Base-by-base conservation (phyloP, 1,140 invertebrate species). In the Penaeus indicus region DNA sequence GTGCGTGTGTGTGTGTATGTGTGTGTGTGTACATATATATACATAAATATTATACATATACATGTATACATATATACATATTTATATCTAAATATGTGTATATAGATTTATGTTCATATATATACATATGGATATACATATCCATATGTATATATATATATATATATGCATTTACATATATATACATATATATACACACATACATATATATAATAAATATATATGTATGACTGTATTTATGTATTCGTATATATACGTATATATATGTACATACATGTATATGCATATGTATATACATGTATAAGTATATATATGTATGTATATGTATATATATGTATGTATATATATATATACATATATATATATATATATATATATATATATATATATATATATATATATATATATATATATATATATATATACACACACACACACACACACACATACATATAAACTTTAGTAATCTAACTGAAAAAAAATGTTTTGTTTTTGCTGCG, bases 161-260 rank as follows among this genome's bases (percentile, higher is more conserved):
- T 54, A 42, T 42, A 42, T 4, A 42, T 4, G 0, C 7, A 4
- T 42, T 0, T 42, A 42, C 5, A 42, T 7, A 8, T 42, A 4
- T 18, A 38, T 18, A 7, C 22, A 60, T 60, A 80, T 60, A 21
- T 22, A 22, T 60, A 80, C 27, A 61, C 27, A 81, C 27, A 81
- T 0, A 81, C 27, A 81, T 62, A 81, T 27, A 81, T 81, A 81
- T 62, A 54, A 60, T 60, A 80, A 8, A 21, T 22, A 22, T 60
- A 80, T 62, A 63, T 62, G 32, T 81, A 81, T 62, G 62, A 32
- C 32, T 27, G 62, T 62, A 63, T 19, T 38, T 62, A 81, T 62
- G 25, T 27, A 81, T 19, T 54, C 27, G 62, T 81, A 81, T 62
- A 81, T 16, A 81, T 62, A 81, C 25, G 63, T 8, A 81, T 18